Evolutionary conservation across 37 sponge, comb jelly and placozoan species (phyloP).

Genomic region (Geodia barretti): DNA sequence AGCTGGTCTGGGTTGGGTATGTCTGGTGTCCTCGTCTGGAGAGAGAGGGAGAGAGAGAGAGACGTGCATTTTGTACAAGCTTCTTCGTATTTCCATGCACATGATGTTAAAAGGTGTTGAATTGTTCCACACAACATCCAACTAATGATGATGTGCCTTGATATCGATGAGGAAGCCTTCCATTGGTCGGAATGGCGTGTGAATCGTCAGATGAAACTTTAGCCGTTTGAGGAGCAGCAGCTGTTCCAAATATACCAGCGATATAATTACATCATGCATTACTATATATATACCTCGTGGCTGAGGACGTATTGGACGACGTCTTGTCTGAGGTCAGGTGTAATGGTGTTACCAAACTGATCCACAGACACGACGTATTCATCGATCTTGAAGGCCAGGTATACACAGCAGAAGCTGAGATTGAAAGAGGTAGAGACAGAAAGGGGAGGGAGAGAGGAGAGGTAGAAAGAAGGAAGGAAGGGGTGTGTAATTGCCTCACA

Average conservation of each 20-base stretch:
- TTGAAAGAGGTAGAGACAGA: not conserved
- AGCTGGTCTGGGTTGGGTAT: conserved; percentile 61
- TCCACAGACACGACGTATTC: conserved; percentile 87
- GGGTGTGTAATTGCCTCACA: conserved; percentile 44
- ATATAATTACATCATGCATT: no score
- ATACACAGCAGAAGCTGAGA: conserved; percentile 74
- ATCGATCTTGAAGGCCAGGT: conserved; percentile 91
- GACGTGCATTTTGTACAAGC: not conserved
- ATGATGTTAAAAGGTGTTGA: no score
- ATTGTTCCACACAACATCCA: no score
- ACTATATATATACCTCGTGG: conserved; percentile 82
- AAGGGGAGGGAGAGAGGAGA: not conserved
- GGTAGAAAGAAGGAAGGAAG: not conserved
- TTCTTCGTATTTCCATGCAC: no score
- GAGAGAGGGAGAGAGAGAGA: conserved; percentile 1
- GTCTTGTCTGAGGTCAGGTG: conserved; percentile 36
- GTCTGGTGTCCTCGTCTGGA: conserved; percentile 52
- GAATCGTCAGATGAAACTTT: conserved; percentile 83
- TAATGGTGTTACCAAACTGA: conserved; percentile 74
- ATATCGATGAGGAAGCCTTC: conserved; percentile 87
- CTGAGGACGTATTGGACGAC: conserved; percentile 51
- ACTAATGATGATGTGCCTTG: conserved; percentile 73
- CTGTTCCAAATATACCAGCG: conserved; percentile 23
- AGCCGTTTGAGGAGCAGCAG: conserved; percentile 74
- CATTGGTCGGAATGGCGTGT: conserved; percentile 88